phyloP scores from a whole-genome alignment of 1,140 invertebrate species.

The Ruditapes philippinarum region DNA sequence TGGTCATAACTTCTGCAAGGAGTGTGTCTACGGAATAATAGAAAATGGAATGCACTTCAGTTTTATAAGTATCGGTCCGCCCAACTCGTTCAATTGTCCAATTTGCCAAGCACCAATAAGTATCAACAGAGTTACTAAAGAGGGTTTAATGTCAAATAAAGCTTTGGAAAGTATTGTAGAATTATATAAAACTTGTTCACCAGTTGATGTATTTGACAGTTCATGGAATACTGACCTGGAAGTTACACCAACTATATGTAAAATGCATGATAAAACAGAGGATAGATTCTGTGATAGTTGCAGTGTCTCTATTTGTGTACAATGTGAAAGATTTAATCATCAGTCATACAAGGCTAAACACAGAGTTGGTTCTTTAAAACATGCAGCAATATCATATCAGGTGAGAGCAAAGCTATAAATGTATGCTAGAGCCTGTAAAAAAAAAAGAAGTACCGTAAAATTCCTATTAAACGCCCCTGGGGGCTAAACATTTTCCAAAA shows the following conservation, averaged over 20 bases:
- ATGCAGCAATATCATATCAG: conserved; percentile 6
- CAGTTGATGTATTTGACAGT: conserved; percentile 50
- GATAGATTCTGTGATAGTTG: conserved; percentile 56
- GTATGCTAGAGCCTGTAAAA: no score
- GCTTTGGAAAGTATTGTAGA: conserved; percentile 48
- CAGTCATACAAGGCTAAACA: conserved; percentile 10
- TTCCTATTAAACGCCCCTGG: no score
- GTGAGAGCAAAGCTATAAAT: no score
- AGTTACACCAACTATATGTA: neutral
- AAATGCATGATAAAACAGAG: neutral
- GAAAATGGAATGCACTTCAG: conserved; percentile 1
- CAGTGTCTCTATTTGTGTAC: neutral
- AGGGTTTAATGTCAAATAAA: conserved; percentile 12
- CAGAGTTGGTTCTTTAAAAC: conserved; percentile 12
- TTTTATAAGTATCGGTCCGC: conserved; percentile 23
- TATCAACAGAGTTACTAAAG: neutral
- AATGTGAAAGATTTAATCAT: conserved; percentile 31
- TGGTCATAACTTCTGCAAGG: conserved; percentile 67
- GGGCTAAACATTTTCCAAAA: no score
- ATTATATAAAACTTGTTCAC: conserved; percentile 27
- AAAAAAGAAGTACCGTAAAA: no score
- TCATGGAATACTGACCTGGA: conserved; percentile 34
- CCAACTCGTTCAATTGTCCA: conserved; percentile 45
- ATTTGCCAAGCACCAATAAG: conserved; percentile 26
- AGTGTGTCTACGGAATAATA: conserved; percentile 41